These are phyloP conservation scores for Phoxinus dragarum DNA, from an alignment of 2,797 vertebrate species.

Conservation along the genomic window DNA sequence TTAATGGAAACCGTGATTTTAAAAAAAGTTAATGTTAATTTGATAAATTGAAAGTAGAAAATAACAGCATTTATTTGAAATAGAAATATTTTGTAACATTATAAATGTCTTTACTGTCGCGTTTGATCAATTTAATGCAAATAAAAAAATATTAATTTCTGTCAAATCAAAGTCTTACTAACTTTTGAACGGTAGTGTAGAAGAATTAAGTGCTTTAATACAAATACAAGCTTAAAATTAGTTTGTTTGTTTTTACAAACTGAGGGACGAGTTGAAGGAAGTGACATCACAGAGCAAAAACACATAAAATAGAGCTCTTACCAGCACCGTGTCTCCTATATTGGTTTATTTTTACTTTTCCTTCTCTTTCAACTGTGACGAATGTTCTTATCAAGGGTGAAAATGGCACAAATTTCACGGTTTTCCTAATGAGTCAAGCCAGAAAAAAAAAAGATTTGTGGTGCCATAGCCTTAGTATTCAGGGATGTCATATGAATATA, in stretches of 20 bases:
- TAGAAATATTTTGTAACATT: neutral
- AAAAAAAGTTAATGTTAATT: too few relatives aligned
- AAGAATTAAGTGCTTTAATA: neutral
- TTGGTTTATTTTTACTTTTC: slow-evolving; percentile 10
- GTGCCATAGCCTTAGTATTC: slow-evolving; percentile 4
- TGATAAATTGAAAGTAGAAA: too few relatives aligned
- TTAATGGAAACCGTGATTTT: too few relatives aligned
- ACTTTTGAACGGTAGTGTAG: neutral
- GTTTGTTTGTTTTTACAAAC: neutral
- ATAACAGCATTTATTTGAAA: too few relatives aligned
- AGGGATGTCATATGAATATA: slow-evolving; percentile 2
- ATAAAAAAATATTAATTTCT: neutral
- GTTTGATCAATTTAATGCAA: neutral
- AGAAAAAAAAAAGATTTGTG: slow-evolving; percentile 22
- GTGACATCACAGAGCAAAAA: neutral
- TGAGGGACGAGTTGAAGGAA: neutral
- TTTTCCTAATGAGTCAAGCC: slow-evolving; percentile 12
- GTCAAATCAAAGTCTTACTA: too few relatives aligned
- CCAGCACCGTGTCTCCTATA: neutral
- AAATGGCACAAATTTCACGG: slow-evolving; percentile 5
- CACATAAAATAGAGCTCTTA: too few relatives aligned
- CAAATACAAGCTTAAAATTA: neutral
- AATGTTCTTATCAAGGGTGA: slow-evolving; percentile 31
- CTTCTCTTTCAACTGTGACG: slow-evolving; percentile 16
- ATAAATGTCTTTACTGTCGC: neutral